Evolutionary conservation across 2,113 vertebrate genomes (phyloP).

Genomic region (Cyanistes caeruleus): DNA sequence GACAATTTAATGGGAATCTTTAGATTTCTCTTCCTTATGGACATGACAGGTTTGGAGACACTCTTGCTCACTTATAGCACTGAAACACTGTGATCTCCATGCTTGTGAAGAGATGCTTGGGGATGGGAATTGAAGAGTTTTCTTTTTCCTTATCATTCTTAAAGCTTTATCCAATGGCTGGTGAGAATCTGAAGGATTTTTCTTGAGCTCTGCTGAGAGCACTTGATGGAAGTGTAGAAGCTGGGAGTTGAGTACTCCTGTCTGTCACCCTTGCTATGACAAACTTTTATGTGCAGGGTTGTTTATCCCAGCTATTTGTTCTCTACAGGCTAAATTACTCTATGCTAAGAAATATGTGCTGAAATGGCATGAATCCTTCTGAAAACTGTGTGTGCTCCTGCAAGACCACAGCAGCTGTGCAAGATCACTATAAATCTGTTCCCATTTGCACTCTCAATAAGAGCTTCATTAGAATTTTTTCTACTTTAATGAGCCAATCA

Average conservation of each 20-base stretch:
- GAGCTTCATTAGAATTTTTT: background rate
- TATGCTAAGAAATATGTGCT: background rate
- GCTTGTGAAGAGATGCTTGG: background rate
- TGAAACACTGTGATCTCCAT: background rate
- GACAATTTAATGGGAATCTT: background rate
- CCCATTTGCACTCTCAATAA: background rate
- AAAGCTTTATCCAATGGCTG: background rate
- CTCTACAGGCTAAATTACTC: background rate
- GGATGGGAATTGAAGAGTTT: background rate
- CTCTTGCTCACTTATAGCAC: background rate
- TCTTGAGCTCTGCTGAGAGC: background rate
- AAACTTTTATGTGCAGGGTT: background rate
- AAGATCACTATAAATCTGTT: background rate
- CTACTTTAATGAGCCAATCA: background rate
- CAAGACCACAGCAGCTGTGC: background rate
- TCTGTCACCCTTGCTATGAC: background rate
- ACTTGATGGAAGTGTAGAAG: background rate
- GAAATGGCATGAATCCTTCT: background rate
- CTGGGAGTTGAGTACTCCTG: background rate
- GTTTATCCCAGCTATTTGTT: background rate
- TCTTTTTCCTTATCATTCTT: background rate
- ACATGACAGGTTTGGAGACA: background rate
- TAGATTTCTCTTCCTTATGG: background rate
- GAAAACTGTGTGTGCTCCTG: background rate
- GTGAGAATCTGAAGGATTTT: background rate